phyloP scores from a whole-genome alignment of 2,797 vertebrate genomes.

The Esox lucius region DNA sequence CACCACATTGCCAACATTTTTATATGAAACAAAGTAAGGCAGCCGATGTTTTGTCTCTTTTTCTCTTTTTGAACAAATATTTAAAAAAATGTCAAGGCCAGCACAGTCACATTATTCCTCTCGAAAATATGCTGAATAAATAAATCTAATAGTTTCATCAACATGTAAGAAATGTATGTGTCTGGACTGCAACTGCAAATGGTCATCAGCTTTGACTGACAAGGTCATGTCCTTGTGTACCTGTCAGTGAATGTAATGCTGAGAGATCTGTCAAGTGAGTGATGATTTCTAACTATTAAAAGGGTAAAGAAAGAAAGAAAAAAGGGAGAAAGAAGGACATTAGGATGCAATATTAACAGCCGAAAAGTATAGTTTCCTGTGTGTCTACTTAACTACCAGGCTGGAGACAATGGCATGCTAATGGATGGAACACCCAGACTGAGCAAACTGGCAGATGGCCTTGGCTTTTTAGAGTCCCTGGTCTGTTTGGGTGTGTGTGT shows the following conservation, averaged over 20 bases:
- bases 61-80: not conserved
- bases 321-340: conserved; percentile 19
- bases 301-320: conserved; percentile 39
- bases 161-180: too few relatives aligned
- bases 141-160: too few relatives aligned
- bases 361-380: not conserved
- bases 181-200: too few relatives aligned
- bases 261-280: conserved; percentile 49
- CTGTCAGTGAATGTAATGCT: conserved; percentile 5
- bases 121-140: not conserved
- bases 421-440: conserved; percentile 59
- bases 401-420: conserved; percentile 67
- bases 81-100: not conserved
- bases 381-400: not conserved
- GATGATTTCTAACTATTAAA: conserved; percentile 27
- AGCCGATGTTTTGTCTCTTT: not conserved
- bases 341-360: conserved; percentile 23
- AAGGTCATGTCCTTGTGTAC: not conserved
- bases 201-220: too few relatives aligned
- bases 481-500: not conserved
- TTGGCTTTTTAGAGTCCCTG: conserved; percentile 55
- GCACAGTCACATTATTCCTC: not conserved
- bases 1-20: not conserved
- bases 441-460: conserved; percentile 63
- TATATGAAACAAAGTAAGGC: not conserved